Conservation (phyloP, 2,113 vertebrate species). For the Chlorodrepanis virens region DNA sequence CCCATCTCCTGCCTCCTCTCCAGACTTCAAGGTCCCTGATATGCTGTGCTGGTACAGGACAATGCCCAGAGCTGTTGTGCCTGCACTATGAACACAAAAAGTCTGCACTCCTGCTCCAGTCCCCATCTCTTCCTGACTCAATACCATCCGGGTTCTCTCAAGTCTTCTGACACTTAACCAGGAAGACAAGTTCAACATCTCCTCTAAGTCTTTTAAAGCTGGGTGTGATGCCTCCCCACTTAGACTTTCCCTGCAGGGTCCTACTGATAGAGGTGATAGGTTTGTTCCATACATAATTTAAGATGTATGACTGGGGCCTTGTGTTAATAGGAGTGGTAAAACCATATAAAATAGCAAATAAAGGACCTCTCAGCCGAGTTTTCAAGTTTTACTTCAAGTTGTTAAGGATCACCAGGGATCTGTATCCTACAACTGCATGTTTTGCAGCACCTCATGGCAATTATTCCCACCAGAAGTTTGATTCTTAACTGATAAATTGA, state of each 20-base stretch:
- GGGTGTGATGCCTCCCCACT: not conserved
- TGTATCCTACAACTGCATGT: not conserved
- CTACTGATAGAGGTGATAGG: not conserved
- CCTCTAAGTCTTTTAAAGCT: not conserved
- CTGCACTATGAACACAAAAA: not conserved
- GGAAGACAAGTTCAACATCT: not conserved
- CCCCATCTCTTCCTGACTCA: not conserved
- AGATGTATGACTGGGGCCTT: fast-evolving
- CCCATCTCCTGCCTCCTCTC: not conserved
- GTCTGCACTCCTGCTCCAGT: not conserved
- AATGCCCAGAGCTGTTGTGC: not conserved
- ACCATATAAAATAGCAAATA: not conserved
- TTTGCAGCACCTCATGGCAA: not conserved
- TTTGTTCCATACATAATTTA: not conserved
- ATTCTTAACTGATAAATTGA: not conserved
- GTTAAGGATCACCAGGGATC: not conserved
- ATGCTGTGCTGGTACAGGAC: not conserved
- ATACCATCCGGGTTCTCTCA: not conserved
- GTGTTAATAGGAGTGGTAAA: not conserved
- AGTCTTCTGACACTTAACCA: not conserved
- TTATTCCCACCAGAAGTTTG: not conserved
- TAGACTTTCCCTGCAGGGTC: not conserved
- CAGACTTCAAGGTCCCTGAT: not conserved
- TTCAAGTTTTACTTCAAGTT: not conserved
- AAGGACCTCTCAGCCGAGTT: not conserved